phyloP scores from a whole-genome alignment of 2,888 invertebrate species.

The Acleris laterana region DNA sequence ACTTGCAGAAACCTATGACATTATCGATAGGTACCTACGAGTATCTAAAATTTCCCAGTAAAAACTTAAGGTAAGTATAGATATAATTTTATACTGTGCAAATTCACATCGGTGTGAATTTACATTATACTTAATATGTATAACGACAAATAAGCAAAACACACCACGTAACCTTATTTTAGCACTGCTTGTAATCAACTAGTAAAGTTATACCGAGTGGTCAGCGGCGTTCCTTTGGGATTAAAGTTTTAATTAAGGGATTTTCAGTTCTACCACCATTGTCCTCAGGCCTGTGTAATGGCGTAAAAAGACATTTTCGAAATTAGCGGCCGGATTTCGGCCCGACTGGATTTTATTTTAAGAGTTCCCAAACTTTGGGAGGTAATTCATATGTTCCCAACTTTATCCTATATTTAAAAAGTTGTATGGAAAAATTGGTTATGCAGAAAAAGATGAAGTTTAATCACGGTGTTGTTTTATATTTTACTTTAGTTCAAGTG shows the following conservation, averaged over 20 bases:
- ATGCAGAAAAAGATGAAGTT: constrained; percentile 8
- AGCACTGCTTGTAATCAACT: constrained; percentile 29
- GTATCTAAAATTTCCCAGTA: too few relatives aligned
- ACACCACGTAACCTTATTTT: too few relatives aligned
- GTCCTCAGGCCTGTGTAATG: constrained; percentile 48
- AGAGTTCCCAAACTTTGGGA: constrained; percentile 34
- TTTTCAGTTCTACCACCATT: constrained; percentile 66
- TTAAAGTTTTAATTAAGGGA: constrained; percentile 76
- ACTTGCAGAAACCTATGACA: too few relatives aligned
- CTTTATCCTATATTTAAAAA: constrained; percentile 25
- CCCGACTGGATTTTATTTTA: constrained; percentile 40
- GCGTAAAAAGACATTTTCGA: constrained; percentile 57
- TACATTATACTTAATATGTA: too few relatives aligned
- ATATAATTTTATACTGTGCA: too few relatives aligned
- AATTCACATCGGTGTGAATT: too few relatives aligned
- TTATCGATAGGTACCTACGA: too few relatives aligned
- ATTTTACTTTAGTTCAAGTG: not conserved
- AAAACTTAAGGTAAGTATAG: too few relatives aligned
- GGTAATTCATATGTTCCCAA: constrained; percentile 32
- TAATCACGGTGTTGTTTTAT: not conserved
- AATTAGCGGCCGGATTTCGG: constrained; percentile 49
- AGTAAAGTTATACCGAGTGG: constrained; percentile 47
- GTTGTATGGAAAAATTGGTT: constrained; percentile 18
- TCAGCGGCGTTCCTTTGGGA: constrained; percentile 56
- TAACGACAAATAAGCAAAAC: too few relatives aligned